Evolutionary conservation across 2,888 invertebrate species (phyloP).

Genomic region (Tenthredo mesomela): DNA sequence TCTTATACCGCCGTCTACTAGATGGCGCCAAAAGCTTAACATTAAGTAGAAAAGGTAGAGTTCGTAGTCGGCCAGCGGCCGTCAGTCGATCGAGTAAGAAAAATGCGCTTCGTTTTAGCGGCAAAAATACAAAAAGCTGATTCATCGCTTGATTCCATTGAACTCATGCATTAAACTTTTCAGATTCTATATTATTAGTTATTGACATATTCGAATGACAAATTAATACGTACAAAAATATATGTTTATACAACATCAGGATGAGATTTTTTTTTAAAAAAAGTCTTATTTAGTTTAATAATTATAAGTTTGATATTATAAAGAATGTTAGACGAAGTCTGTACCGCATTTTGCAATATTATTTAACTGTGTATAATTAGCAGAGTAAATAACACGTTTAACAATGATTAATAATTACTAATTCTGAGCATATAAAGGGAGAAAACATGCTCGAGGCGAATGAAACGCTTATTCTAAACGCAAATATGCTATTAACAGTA

Average conservation of each 20-base stretch:
- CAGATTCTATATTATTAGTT: neutral
- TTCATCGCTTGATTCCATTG: neutral
- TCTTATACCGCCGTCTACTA: neutral
- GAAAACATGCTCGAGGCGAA: neutral
- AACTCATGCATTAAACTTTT: neutral
- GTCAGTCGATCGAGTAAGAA: conserved; percentile 24
- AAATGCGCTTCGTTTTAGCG: conserved; percentile 4
- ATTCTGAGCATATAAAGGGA: neutral
- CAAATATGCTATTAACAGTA: conserved; percentile 22
- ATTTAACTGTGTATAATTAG: neutral
- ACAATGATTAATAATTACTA: conserved; percentile 48
- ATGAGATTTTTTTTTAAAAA: neutral
- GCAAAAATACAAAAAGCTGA: neutral
- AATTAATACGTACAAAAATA: too few species aligned
- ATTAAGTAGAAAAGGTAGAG: conserved; percentile 35
- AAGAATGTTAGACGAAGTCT: neutral
- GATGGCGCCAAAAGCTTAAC: conserved; percentile 24
- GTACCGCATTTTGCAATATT: neutral
- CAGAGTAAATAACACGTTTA: conserved; percentile 33
- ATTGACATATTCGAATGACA: neutral
- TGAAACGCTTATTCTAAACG: neutral
- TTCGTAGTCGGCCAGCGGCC: conserved; percentile 36
- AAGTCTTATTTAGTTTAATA: neutral
- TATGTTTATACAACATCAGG: too few species aligned
- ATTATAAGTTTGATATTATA: neutral